These are phyloP conservation scores for Odontocolon sp. DNA, from an alignment of 2,888 invertebrate species.

Conservation along the genomic window DNA sequence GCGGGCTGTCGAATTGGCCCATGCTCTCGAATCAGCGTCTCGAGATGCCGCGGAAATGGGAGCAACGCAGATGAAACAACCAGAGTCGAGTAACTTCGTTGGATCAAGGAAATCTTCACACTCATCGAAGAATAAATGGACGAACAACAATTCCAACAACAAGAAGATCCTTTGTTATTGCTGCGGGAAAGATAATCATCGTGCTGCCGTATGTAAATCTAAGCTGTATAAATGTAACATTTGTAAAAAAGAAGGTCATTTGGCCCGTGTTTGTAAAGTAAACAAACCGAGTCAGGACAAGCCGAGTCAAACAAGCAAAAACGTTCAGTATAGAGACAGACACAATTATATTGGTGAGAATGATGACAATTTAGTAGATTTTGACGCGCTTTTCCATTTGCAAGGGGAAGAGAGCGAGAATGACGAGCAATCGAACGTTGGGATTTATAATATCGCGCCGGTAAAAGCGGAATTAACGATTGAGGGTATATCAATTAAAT, in stretches of 20 bases:
- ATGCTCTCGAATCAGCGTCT: conserved; percentile 14
- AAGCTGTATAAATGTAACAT: too few species aligned
- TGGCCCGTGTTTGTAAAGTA: not conserved
- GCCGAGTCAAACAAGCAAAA: not conserved
- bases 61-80: not conserved
- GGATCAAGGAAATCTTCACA: not conserved
- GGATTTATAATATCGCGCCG: conserved; percentile 37
- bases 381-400: not conserved
- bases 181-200: not conserved
- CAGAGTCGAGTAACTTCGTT: not conserved
- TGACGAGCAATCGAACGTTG: not conserved
- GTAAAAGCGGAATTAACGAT: conserved; percentile 13
- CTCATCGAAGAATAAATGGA: not conserved
- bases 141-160: too few species aligned
- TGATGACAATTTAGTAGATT: not conserved
- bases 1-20: conserved; percentile 26
- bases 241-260: too few species aligned
- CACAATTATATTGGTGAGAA: not conserved
- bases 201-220: not conserved
- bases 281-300: not conserved
- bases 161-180: not conserved
- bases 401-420: not conserved
- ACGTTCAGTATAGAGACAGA: not conserved
- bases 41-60: conserved; percentile 15
- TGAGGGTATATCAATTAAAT: conserved; percentile 17